Conservation (phyloP, 53 echinoderm and acorn worm species). For the Holothuria scabra region DNA sequence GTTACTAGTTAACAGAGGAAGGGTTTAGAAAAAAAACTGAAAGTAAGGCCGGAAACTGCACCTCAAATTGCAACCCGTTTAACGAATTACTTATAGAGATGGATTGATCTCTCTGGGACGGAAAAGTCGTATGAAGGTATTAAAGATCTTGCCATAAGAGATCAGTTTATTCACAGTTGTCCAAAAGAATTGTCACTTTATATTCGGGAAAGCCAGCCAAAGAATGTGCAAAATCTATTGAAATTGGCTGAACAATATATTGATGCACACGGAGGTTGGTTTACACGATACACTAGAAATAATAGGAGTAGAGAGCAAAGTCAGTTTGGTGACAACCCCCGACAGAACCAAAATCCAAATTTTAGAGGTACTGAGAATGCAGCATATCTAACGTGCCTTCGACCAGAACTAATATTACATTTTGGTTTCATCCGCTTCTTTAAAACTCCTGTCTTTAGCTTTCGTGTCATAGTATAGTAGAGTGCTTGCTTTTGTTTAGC, state of each 20-base stretch:
- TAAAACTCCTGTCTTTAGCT: no score
- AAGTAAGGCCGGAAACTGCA: constrained; percentile 55
- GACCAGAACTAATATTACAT: neutral
- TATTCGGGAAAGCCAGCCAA: constrained; percentile 60
- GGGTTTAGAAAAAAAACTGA: constrained; percentile 64
- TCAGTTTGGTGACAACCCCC: neutral
- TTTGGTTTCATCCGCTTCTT: no score
- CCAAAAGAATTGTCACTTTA: constrained; percentile 47
- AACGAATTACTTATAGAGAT: constrained; percentile 52
- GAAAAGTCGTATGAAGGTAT: constrained; percentile 27
- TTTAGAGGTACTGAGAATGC: neutral
- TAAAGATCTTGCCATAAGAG: constrained; percentile 53
- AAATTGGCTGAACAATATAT: constrained; percentile 59
- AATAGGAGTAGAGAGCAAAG: neutral
- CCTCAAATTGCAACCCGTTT: constrained; percentile 52
- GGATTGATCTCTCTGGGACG: constrained; percentile 55
- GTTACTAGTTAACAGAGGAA: constrained; percentile 42
- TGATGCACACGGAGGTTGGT: constrained; percentile 54
- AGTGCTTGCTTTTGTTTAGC: neutral
- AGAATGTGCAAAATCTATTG: constrained; percentile 36
- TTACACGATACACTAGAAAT: neutral
- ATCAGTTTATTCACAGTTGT: constrained; percentile 55
- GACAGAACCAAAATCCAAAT: neutral
- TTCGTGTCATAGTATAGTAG: no score
- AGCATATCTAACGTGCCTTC: neutral